Conservation (phyloP, 2,888 invertebrate species). For the Furcula furcula region DNA sequence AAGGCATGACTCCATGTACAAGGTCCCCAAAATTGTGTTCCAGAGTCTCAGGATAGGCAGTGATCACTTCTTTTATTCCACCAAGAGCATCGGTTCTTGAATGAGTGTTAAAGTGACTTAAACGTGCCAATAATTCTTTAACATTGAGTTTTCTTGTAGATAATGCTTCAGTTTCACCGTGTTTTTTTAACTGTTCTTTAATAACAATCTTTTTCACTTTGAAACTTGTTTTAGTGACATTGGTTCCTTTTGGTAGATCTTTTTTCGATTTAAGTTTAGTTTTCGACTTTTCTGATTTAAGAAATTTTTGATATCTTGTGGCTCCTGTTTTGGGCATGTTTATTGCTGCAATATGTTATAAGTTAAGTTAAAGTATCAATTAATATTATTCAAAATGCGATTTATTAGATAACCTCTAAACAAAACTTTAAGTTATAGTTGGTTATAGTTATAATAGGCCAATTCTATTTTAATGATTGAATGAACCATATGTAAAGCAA, state of each 20-base stretch:
- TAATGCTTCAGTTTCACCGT: slow-evolving; percentile 77
- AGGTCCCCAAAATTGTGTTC: slow-evolving; percentile 84
- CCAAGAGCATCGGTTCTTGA: slow-evolving; percentile 84
- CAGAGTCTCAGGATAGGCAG: slow-evolving; percentile 55
- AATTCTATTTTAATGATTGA: no score
- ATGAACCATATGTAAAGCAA: no score
- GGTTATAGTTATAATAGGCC: no score
- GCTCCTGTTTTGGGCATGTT: slow-evolving; percentile 74
- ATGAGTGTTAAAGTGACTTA: slow-evolving; percentile 88
- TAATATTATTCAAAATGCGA: no score
- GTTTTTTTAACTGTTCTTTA: slow-evolving; percentile 86
- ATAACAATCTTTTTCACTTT: slow-evolving; percentile 94
- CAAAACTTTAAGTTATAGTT: no score
- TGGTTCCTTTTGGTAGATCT: slow-evolving; percentile 91
- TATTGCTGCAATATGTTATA: no score
- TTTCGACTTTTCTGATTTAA: slow-evolving; percentile 93
- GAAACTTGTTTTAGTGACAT: slow-evolving; percentile 94
- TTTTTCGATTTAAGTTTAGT: slow-evolving; percentile 92
- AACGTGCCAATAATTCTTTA: slow-evolving; percentile 86
- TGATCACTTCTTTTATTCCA: slow-evolving; percentile 81
- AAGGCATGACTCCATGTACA: slow-evolving; percentile 84
- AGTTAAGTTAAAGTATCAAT: no score
- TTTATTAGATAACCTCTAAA: no score
- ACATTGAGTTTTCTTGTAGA: slow-evolving; percentile 86
- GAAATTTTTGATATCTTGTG: slow-evolving; percentile 86